Conservation (phyloP, 2,888 invertebrate genomes). For the Shargacucullia verbasci region DNA sequence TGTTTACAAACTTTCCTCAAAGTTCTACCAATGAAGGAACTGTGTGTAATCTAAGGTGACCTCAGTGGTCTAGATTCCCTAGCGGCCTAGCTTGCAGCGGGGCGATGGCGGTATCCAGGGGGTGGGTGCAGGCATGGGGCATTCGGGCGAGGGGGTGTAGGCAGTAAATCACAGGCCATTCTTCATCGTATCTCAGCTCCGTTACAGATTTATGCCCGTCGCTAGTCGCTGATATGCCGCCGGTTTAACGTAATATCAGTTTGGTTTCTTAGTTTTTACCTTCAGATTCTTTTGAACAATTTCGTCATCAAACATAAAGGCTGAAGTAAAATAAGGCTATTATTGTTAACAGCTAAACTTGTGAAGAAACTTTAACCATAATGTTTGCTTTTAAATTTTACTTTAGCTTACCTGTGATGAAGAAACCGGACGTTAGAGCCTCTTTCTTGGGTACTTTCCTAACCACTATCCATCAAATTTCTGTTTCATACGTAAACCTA, state of each 20-base stretch:
- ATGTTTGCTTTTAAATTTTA: too few relatives aligned
- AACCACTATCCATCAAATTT: too few relatives aligned
- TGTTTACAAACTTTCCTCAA: background rate
- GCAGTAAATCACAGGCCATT: slow-evolving; percentile 55
- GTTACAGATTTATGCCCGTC: slow-evolving; percentile 54
- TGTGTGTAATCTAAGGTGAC: slow-evolving; percentile 41
- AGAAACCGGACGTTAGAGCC: too few relatives aligned
- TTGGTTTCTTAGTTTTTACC: slow-evolving; percentile 9
- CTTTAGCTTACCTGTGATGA: too few relatives aligned
- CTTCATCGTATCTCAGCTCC: slow-evolving; percentile 57
- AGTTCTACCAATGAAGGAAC: slow-evolving; percentile 10
- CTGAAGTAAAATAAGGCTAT: too few relatives aligned
- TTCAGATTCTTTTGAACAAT: background rate
- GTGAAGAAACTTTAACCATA: too few relatives aligned
- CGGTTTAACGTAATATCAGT: slow-evolving; percentile 31
- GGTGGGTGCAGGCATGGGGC: slow-evolving; percentile 18
- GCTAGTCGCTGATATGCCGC: slow-evolving; percentile 32
- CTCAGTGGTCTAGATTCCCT: slow-evolving; percentile 45
- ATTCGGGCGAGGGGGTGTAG: slow-evolving; percentile 6
- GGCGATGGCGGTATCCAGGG: slow-evolving; percentile 25
- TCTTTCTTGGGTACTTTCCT: too few relatives aligned
- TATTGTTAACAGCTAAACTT: too few relatives aligned
- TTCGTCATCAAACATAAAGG: too few relatives aligned
- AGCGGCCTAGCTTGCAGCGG: slow-evolving; percentile 38
- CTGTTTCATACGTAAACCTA: too few relatives aligned